Conservation (phyloP, 2,113 vertebrate genomes). For the Pteruthius melanotis region DNA sequence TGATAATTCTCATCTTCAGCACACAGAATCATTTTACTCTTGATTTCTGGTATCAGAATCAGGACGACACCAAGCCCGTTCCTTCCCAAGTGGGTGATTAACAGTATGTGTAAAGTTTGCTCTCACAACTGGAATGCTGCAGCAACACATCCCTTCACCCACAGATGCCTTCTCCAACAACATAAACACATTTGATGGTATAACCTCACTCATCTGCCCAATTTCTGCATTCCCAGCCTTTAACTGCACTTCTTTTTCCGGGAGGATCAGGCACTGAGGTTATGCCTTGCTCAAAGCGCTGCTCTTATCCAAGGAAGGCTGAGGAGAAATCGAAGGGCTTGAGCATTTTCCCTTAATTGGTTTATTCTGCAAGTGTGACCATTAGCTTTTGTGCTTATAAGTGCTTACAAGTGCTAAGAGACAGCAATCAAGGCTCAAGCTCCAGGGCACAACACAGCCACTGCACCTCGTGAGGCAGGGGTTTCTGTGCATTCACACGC, state of each 20-base stretch:
- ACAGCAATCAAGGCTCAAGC: constrained; percentile 35
- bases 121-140: background rate
- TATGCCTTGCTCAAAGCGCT: background rate
- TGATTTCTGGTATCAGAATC: background rate
- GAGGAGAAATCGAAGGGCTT: background rate
- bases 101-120: background rate
- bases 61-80: background rate
- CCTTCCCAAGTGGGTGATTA: background rate
- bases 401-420: constrained; percentile 59
- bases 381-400: constrained; percentile 58
- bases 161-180: background rate
- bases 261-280: background rate
- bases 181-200: background rate
- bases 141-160: background rate
- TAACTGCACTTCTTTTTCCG: background rate
- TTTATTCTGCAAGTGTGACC: constrained; percentile 64
- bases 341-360: constrained; percentile 53
- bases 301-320: background rate
- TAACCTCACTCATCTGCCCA: background rate
- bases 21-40: background rate
- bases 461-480: background rate
- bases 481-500: background rate
- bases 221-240: background rate
- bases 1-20: background rate
- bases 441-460: background rate